Conservation (phyloP, 2,113 vertebrate species). For the Triplophysa siluroides region DNA sequence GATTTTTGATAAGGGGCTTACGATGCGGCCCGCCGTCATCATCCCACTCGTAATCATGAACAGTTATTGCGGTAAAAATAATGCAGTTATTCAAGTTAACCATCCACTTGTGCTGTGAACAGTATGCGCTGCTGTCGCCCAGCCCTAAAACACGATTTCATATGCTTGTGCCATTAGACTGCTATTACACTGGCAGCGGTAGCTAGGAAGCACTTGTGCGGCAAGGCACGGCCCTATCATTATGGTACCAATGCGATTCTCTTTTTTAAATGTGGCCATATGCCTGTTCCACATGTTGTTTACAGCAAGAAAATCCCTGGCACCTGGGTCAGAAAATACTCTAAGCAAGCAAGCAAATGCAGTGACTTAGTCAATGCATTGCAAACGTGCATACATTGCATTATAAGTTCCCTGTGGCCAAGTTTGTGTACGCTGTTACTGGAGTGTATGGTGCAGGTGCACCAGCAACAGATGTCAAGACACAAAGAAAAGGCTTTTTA, state of each 20-base stretch:
- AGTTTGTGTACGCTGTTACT: not conserved
- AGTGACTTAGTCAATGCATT: not conserved
- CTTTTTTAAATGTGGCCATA: conserved; percentile 13
- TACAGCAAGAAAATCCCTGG: conserved; percentile 34
- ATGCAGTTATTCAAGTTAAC: conserved; percentile 19
- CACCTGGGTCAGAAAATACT: not conserved
- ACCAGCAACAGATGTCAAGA: not conserved
- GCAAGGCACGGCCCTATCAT: conserved; percentile 31
- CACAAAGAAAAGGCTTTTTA: not conserved
- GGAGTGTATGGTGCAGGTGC: not conserved
- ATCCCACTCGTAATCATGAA: conserved; percentile 7
- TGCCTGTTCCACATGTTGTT: conserved; percentile 38
- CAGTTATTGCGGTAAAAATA: not conserved
- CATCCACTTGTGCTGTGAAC: conserved; percentile 31
- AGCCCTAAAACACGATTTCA: conserved; percentile 1
- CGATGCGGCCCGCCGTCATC: not conserved
- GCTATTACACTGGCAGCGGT: conserved; percentile 14
- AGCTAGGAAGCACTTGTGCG: conserved; percentile 33
- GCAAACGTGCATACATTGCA: not conserved
- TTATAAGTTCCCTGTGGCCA: too few species aligned
- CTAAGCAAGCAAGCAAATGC: not conserved
- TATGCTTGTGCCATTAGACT: conserved; percentile 1
- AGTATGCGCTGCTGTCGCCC: conserved; percentile 3
- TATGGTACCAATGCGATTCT: conserved; percentile 29
- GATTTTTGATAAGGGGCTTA: conserved; percentile 14